phyloP scores from a whole-genome alignment of 2,888 invertebrate species.

The Boloria euphrosyne region DNA sequence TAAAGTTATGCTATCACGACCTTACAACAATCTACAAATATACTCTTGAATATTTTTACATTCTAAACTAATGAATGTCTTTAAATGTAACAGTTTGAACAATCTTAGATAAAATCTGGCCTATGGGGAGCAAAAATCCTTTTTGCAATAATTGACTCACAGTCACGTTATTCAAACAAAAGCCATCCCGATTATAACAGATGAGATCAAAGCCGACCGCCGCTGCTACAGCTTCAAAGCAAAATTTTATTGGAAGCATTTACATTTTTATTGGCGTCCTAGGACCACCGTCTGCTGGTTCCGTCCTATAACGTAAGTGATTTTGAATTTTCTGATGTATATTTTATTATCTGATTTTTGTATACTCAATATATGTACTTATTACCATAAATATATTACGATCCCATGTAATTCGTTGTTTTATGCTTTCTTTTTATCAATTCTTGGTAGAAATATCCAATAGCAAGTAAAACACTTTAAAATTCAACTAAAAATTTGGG shows the following conservation, averaged over 20 bases:
- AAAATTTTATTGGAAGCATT: slow-evolving; percentile 78
- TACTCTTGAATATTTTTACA: background rate
- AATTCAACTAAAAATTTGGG: background rate
- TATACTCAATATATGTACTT: slow-evolving; percentile 72
- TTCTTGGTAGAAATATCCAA: slow-evolving; percentile 3
- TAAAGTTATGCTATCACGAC: slow-evolving; percentile 1
- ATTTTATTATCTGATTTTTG: slow-evolving; percentile 81
- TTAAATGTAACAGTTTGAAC: background rate
- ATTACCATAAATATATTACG: slow-evolving; percentile 72
- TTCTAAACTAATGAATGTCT: background rate
- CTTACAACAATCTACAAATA: background rate
- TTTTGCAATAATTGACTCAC: slow-evolving; percentile 55
- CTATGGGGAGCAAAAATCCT: slow-evolving; percentile 57
- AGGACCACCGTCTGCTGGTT: slow-evolving; percentile 72
- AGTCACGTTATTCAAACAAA: slow-evolving; percentile 53
- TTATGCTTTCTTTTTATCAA: background rate
- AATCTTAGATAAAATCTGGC: slow-evolving; percentile 38
- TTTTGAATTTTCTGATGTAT: slow-evolving; percentile 82
- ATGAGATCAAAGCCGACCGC: slow-evolving; percentile 71
- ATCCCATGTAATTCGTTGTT: slow-evolving; percentile 47
- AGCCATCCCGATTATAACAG: slow-evolving; percentile 65
- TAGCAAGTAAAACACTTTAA: background rate
- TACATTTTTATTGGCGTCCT: slow-evolving; percentile 81
- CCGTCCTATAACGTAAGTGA: slow-evolving; percentile 79
- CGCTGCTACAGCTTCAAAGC: slow-evolving; percentile 71